Conservation (phyloP, 2,797 vertebrate genomes). For the Megalops cyprinoides region DNA sequence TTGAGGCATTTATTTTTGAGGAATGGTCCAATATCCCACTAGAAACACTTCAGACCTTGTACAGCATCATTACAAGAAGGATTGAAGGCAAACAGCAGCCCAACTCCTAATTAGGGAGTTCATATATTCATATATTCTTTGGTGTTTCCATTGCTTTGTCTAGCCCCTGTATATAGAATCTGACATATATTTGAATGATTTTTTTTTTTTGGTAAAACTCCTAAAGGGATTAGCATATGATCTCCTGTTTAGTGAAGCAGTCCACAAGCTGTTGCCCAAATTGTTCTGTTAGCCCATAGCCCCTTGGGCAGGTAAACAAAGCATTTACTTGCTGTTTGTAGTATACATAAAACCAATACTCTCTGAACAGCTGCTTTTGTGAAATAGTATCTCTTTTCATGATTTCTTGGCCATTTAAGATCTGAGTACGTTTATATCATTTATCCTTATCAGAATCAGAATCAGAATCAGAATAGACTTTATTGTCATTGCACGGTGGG, state of each 20-base stretch:
- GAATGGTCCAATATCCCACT: no score
- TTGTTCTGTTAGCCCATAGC: not conserved
- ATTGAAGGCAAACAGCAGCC: no score
- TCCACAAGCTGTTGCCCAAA: constrained; percentile 19
- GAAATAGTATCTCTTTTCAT: not conserved
- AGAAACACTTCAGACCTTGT: no score
- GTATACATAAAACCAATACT: constrained; percentile 11
- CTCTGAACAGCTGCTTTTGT: not conserved
- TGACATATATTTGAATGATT: not conserved
- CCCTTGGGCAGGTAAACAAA: constrained; percentile 16
- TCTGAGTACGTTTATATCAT: not conserved
- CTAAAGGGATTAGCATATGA: constrained; percentile 14
- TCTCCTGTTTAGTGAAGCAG: not conserved
- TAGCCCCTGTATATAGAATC: no score
- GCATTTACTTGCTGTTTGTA: constrained; percentile 1
- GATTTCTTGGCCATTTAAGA: no score
- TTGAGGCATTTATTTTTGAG: no score
- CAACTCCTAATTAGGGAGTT: no score
- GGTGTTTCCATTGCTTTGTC: no score
- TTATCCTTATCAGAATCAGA: not conserved
- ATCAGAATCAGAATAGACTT: no score
- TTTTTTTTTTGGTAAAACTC: constrained; percentile 1
- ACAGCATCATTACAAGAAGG: no score
- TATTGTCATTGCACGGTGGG: no score
- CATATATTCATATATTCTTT: no score